These are phyloP conservation scores for Petrocephalus zakoni DNA, from an alignment of 2,113 vertebrate species.

Conservation along the genomic window DNA sequence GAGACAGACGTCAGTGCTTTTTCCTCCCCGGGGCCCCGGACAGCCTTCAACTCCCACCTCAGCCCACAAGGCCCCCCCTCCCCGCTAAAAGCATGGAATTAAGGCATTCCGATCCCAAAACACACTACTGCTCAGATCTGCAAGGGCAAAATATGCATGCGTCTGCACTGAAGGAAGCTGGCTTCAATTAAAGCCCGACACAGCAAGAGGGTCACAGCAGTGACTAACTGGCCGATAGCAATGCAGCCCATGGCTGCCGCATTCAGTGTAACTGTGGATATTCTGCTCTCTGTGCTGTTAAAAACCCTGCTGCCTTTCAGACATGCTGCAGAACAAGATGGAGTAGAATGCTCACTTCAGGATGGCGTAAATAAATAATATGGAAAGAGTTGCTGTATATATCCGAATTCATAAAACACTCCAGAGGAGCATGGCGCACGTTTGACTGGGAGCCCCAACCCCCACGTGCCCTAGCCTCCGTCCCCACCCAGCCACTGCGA, in stretches of 20 bases:
- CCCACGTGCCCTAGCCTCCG: constrained; percentile 31
- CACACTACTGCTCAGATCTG: constrained; percentile 22
- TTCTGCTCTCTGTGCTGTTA: background rate
- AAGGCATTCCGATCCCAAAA: background rate
- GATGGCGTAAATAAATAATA: constrained; percentile 56
- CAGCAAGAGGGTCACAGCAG: background rate
- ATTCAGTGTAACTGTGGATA: background rate
- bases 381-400: constrained; percentile 40
- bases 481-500: constrained; percentile 42
- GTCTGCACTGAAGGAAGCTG: constrained; percentile 18
- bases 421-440: constrained; percentile 28
- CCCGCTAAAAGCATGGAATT: background rate
- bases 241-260: background rate
- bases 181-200: constrained; percentile 3
- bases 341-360: constrained; percentile 36
- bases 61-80: background rate
- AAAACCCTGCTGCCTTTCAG: constrained; percentile 23
- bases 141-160: constrained; percentile 1
- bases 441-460: constrained; percentile 30
- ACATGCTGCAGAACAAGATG: constrained; percentile 9
- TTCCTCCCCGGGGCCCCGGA: background rate
- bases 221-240: background rate
- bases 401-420: constrained; percentile 42
- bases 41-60: constrained; percentile 1
- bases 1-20: constrained; percentile 39